Evolutionary conservation across 2,888 invertebrate species (phyloP).

Genomic region (Copidosoma aretas): DNA sequence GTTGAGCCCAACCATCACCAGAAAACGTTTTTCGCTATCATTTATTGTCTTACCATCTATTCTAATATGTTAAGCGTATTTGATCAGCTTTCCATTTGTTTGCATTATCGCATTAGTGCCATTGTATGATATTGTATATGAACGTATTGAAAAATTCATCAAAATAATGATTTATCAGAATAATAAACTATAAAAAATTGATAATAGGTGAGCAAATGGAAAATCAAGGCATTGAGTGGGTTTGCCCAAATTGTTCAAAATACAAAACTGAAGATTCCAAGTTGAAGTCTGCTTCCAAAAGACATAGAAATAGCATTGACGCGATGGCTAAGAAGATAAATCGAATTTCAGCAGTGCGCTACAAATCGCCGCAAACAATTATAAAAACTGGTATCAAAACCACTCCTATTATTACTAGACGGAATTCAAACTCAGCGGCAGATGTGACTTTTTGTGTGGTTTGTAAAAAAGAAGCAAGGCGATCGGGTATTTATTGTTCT

Average conservation of each 20-base stretch:
- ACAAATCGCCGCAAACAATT: neutral
- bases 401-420: conserved; percentile 19
- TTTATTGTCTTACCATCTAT: too few species aligned
- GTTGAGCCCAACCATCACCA: too few species aligned
- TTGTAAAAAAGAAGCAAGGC: conserved; percentile 78
- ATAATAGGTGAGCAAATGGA: conserved; percentile 82
- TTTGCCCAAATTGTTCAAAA: conserved; percentile 82
- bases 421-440: conserved; percentile 21
- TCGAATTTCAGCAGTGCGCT: conserved; percentile 13
- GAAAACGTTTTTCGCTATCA: too few species aligned
- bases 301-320: conserved; percentile 39
- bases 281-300: conserved; percentile 29
- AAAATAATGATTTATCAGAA: too few species aligned
- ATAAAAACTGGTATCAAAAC: conserved; percentile 6
- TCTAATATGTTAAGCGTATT: too few species aligned
- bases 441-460: conserved; percentile 71
- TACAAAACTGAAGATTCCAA: conserved; percentile 61
- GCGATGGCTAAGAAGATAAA: neutral
- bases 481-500: conserved; percentile 88
- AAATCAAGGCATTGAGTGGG: conserved; percentile 85
- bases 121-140: too few species aligned
- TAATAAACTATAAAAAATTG: conserved; percentile 25
- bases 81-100: too few species aligned
- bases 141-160: too few species aligned
- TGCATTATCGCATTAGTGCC: too few species aligned